phyloP scores from a whole-genome alignment of 2,797 vertebrate species.

The Rhinophrynus dorsalis region DNA sequence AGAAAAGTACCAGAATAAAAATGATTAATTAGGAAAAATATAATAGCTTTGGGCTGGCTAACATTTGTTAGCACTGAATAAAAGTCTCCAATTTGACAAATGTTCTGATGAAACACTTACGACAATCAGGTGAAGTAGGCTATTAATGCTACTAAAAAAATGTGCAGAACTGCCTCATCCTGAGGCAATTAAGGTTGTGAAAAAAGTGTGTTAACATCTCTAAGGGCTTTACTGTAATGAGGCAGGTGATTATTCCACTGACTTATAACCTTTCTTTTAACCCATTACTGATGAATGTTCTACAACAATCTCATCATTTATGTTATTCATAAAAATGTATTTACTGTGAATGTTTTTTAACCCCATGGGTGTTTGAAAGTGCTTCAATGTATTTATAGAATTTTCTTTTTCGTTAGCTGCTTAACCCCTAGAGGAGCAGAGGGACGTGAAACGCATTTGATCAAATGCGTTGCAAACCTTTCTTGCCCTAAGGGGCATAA shows the following conservation, averaged over 20 bases:
- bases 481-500: no score
- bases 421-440: no score
- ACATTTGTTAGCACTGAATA: conserved; percentile 62
- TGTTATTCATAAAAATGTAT: no score
- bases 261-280: conserved; percentile 34
- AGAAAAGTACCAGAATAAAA: conserved; percentile 18
- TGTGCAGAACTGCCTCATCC: conserved; percentile 74
- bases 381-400: no score
- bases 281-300: conserved; percentile 1
- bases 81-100: conserved; percentile 73
- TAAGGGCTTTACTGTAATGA: conserved; percentile 62
- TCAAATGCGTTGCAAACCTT: no score
- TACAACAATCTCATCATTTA: conserved; percentile 1
- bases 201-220: conserved; percentile 70
- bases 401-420: no score
- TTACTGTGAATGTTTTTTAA: no score
- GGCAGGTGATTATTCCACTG: conserved; percentile 67
- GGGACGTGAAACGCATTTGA: no score
- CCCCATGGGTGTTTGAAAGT: no score
- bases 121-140: conserved; percentile 79
- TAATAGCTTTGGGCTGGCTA: conserved; percentile 42
- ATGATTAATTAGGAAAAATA: no score
- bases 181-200: conserved; percentile 72
- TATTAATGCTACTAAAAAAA: conserved; percentile 78
- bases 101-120: conserved; percentile 67